These are phyloP conservation scores for Julus scandinavius DNA, from an alignment of 2,888 invertebrate genomes.

Conservation along the genomic window DNA sequence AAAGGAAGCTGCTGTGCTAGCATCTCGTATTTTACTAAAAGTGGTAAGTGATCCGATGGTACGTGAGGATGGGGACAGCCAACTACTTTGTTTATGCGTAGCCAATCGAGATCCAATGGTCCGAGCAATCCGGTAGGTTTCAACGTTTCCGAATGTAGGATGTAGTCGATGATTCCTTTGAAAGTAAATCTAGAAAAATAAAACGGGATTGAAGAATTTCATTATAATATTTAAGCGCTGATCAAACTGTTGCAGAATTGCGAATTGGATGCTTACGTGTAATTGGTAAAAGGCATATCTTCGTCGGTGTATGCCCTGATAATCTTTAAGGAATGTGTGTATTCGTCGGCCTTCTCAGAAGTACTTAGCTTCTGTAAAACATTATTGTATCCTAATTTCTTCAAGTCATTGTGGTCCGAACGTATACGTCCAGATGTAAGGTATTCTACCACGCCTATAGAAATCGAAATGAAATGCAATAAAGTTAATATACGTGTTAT, in stretches of 20 bases:
- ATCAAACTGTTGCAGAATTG: too few species aligned
- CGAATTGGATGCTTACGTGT: conserved; percentile 87
- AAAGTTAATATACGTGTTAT: not conserved
- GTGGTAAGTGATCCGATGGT: conserved; percentile 95
- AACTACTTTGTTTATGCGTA: conserved; percentile 91
- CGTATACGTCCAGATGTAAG: conserved; percentile 89
- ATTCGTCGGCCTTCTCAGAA: conserved; percentile 65
- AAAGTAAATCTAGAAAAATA: conserved; percentile 86
- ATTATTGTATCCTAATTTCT: conserved; percentile 91
- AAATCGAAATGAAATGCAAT: not conserved
- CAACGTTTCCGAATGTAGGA: conserved; percentile 97
- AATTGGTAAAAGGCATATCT: conserved; percentile 98
- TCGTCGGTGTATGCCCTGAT: conserved; percentile 95
- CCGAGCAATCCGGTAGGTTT: conserved; percentile 94
- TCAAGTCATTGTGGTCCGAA: conserved; percentile 94
- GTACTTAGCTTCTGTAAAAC: conserved; percentile 83
- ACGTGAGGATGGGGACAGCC: conserved; percentile 98
- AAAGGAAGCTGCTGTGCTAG: conserved; percentile 69
- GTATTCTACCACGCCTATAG: conserved; percentile 92
- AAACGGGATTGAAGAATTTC: too few species aligned
- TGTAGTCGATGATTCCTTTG: conserved; percentile 99
- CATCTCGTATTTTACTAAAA: conserved; percentile 91
- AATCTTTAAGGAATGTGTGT: conserved; percentile 95
- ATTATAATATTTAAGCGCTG: too few species aligned
- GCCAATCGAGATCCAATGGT: conserved; percentile 84